Percentiles rank a stretch among this genome's conserved stretches.
Conservation (phyloP, 2,888 invertebrate species). For the Balanococcus diminutus region DNA sequence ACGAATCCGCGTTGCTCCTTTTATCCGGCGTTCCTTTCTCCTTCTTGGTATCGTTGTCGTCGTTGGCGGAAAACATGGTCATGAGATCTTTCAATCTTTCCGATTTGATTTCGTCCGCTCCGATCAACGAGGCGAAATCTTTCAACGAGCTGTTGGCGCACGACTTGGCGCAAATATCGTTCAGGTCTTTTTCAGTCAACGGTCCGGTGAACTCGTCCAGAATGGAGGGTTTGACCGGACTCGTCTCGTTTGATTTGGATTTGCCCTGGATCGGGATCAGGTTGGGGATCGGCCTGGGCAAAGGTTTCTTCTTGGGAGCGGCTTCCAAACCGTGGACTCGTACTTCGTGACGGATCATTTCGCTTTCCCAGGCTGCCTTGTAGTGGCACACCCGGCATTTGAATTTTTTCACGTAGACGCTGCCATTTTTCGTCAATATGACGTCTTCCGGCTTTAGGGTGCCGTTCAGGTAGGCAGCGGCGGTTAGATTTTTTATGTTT, state of each 20-base stretch:
- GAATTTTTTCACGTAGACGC: constrained; percentile 56
- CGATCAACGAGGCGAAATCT: constrained; percentile 66
- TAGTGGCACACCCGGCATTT: constrained; percentile 60
- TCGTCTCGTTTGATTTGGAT: constrained; percentile 25
- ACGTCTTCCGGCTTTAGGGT: constrained; percentile 51
- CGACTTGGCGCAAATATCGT: constrained; percentile 63
- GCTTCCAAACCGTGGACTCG: constrained; percentile 61
- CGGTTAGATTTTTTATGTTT: constrained; percentile 48
- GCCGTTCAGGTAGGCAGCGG: constrained; percentile 50
- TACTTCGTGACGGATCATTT: constrained; percentile 66
- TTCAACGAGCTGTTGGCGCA: constrained; percentile 64
- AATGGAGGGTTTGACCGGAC: background rate
- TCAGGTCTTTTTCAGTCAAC: constrained; percentile 63
- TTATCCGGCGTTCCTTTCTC: background rate
- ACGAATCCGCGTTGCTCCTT: background rate
- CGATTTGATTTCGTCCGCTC: constrained; percentile 57
- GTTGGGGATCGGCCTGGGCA: constrained; percentile 73
- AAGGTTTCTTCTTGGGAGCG: constrained; percentile 29
- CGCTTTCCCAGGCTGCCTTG: constrained; percentile 61
- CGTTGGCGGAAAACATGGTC: background rate
- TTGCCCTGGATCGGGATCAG: constrained; percentile 70
- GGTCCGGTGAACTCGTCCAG: background rate
- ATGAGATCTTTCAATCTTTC: background rate
- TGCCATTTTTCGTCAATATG: constrained; percentile 49
- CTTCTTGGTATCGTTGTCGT: background rate